Percentiles rank a stretch among this genome's conserved stretches.
phyloP scores from a whole-genome alignment of 2,113 vertebrate species.

The Excalfactoria chinensis region DNA sequence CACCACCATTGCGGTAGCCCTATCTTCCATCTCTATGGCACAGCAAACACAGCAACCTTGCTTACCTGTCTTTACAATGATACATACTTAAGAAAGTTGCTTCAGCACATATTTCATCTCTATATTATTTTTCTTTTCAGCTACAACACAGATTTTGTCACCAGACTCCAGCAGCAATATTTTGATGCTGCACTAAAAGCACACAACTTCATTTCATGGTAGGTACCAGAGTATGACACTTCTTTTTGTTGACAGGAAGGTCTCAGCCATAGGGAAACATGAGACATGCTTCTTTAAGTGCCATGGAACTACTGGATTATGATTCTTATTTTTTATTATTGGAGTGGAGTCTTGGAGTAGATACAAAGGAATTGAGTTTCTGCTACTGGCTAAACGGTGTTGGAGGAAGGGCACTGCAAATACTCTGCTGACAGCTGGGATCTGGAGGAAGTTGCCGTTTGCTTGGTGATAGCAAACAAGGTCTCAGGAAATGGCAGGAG shows the following conservation, averaged over 20 bases:
- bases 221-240: fast-evolving
- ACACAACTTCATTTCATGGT: fast-evolving
- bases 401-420: background rate
- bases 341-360: background rate
- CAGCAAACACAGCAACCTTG: background rate
- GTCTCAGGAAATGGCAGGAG: background rate
- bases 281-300: background rate
- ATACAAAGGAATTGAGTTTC: background rate
- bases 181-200: background rate
- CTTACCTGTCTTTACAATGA: background rate
- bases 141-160: background rate
- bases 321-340: background rate
- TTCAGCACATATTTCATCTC: background rate
- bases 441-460: background rate
- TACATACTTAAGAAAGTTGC: fast-evolving
- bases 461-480: background rate
- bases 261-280: background rate
- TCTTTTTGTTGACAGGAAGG: background rate
- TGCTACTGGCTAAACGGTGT: background rate
- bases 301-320: background rate
- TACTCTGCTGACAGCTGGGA: background rate
- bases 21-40: background rate
- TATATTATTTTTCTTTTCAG: background rate
- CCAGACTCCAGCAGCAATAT: background rate
- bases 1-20: background rate